Evolutionary conservation across 2,888 invertebrate species (phyloP).

Genomic region (Drosophila infuscata): DNA sequence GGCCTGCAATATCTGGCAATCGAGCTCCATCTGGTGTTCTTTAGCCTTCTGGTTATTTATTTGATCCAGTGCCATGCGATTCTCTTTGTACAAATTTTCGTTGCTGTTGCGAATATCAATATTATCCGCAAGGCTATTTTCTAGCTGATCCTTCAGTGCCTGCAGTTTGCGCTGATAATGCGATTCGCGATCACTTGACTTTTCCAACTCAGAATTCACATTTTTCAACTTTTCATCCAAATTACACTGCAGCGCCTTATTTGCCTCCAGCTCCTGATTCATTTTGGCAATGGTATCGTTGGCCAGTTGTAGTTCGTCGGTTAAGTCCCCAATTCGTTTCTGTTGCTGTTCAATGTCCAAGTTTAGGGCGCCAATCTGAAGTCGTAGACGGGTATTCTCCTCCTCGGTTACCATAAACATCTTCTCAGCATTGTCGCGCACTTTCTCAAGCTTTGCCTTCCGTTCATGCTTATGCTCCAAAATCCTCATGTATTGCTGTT

Average conservation of each 20-base stretch:
- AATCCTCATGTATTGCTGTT: slow-evolving; percentile 16
- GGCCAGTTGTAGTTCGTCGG: slow-evolving; percentile 11
- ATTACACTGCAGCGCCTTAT: slow-evolving; percentile 15
- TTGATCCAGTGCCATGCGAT: not conserved
- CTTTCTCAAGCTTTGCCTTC: slow-evolving; percentile 66
- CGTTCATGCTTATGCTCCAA: slow-evolving; percentile 51
- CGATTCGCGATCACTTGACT: slow-evolving; percentile 29
- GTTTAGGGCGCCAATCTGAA: slow-evolving; percentile 76
- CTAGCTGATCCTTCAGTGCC: slow-evolving; percentile 52
- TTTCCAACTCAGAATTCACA: slow-evolving; percentile 22
- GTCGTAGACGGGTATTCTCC: slow-evolving; percentile 65
- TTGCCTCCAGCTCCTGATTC: slow-evolving; percentile 22
- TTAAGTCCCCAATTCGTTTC: slow-evolving; percentile 1
- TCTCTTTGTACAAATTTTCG: slow-evolving; percentile 1
- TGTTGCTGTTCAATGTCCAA: slow-evolving; percentile 48
- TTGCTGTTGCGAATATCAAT: slow-evolving; percentile 4
- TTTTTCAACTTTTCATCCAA: slow-evolving; percentile 29
- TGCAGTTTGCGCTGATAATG: slow-evolving; percentile 53
- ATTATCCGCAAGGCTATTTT: slow-evolving; percentile 20
- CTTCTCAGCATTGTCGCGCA: slow-evolving; percentile 42
- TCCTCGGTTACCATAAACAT: slow-evolving; percentile 47
- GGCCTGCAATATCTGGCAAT: slow-evolving; percentile 82
- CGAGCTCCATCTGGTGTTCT: slow-evolving; percentile 45
- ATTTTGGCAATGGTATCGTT: slow-evolving; percentile 6
- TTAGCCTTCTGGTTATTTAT: slow-evolving; percentile 1